These are phyloP conservation scores for Serranus cabrilla DNA, from an alignment of 2,797 vertebrate genomes.

Conservation along the genomic window DNA sequence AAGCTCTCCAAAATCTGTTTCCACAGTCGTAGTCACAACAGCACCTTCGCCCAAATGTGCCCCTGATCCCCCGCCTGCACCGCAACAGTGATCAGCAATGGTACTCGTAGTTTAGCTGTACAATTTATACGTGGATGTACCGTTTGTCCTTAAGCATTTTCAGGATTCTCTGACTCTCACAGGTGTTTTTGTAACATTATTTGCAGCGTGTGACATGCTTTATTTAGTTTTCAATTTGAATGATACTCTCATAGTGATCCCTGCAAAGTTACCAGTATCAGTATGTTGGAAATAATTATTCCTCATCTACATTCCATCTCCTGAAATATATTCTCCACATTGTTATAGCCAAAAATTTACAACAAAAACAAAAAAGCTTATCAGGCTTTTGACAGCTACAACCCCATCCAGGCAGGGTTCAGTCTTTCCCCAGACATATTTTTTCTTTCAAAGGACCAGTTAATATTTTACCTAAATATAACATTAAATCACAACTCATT, in stretches of 20 bases:
- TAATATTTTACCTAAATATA: conserved; percentile 3
- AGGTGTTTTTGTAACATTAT: not conserved
- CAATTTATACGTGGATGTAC: not conserved
- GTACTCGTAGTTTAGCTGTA: not conserved
- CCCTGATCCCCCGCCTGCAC: conserved; percentile 87
- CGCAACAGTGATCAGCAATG: conserved; percentile 60
- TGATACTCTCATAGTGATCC: not conserved
- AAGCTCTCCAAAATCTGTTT: conserved; percentile 92
- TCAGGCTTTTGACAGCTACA: not conserved
- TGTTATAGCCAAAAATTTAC: not conserved
- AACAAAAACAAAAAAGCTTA: not conserved
- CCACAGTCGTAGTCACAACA: conserved; percentile 96
- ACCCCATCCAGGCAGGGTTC: not conserved
- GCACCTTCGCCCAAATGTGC: conserved; percentile 92
- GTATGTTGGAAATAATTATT: conserved; percentile 4
- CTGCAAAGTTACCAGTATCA: not conserved
- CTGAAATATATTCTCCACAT: not conserved
- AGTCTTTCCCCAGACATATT: not conserved
- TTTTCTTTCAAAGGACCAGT: not conserved
- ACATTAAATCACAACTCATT: not conserved
- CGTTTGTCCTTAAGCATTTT: not conserved
- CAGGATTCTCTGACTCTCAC: not conserved
- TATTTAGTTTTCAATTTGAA: conserved; percentile 3
- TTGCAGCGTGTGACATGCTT: not conserved
- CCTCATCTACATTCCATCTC: conserved; percentile 4